Percentiles rank a stretch among this genome's conserved stretches.
Conservation (phyloP, 2,113 vertebrate genomes). For the Blennius ocellaris region DNA sequence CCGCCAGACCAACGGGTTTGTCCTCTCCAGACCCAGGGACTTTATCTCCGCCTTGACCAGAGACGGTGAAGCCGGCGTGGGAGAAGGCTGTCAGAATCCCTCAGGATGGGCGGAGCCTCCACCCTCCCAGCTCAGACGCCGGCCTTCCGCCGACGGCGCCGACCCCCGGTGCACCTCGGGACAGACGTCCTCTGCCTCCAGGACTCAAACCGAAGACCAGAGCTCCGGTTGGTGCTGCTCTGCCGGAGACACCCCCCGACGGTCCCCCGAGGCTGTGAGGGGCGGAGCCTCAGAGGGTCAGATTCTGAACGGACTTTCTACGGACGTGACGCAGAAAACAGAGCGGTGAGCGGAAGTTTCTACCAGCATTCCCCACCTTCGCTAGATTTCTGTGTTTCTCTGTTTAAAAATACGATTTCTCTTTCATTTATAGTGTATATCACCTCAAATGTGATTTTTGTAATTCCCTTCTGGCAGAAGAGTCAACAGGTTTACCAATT, state of each 20-base stretch:
- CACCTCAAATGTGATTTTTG: too few species aligned
- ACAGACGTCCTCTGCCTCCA: not conserved
- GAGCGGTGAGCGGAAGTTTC: conserved; percentile 29
- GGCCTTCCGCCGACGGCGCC: not conserved
- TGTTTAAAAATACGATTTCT: too few species aligned
- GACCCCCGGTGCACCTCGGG: not conserved
- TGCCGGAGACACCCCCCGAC: not conserved
- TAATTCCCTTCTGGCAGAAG: too few species aligned
- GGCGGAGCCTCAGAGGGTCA: not conserved
- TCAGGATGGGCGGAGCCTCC: too few species aligned
- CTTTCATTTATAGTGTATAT: too few species aligned
- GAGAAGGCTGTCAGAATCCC: not conserved
- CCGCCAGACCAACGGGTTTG: conserved; percentile 80
- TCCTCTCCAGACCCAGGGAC: conserved; percentile 75
- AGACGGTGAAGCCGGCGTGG: conserved; percentile 1
- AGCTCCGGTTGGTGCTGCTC: not conserved
- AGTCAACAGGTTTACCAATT: too few species aligned
- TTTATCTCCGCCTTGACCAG: conserved; percentile 56
- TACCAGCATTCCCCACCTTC: too few species aligned
- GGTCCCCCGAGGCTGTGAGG: not conserved
- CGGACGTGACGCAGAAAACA: not conserved
- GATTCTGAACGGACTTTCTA: not conserved
- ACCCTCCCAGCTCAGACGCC: too few species aligned
- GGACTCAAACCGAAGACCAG: not conserved
- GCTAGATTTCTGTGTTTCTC: too few species aligned